Percentiles rank a stretch among this genome's conserved stretches.
These are phyloP conservation scores for Synergus laeviventris DNA, from an alignment of 2,888 invertebrate species.

Conservation along the genomic window DNA sequence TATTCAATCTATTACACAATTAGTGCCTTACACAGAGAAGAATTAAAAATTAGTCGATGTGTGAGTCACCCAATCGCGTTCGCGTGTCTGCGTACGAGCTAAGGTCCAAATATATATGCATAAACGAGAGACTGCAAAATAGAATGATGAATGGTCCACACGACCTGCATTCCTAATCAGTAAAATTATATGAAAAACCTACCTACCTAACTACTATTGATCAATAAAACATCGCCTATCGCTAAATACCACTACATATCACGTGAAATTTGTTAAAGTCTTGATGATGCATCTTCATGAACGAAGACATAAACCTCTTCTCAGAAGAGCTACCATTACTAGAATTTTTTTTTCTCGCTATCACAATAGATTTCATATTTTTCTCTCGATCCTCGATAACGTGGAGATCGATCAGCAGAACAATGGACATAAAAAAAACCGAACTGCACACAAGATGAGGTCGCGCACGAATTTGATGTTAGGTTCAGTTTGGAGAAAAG, in stretches of 20 bases:
- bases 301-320: conserved; percentile 66
- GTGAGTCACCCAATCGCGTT: neutral
- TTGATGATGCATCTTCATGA: conserved; percentile 69
- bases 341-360: conserved; percentile 64
- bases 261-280: conserved; percentile 71
- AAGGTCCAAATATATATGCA: conserved; percentile 11
- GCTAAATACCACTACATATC: conserved; percentile 62
- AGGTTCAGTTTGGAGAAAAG: neutral
- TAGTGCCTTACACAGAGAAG: neutral
- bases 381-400: neutral
- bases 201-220: conserved; percentile 24
- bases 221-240: conserved; percentile 13
- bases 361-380: conserved; percentile 62
- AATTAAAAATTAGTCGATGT: neutral
- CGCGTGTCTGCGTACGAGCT: conserved; percentile 7
- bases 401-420: neutral
- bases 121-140: neutral
- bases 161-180: conserved; percentile 53
- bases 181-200: conserved; percentile 52
- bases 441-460: neutral
- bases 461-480: neutral
- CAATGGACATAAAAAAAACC: neutral
- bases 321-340: conserved; percentile 63
- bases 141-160: conserved; percentile 56
- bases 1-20: no score